Evolutionary conservation across 2,797 vertebrate species (phyloP).

Genomic region (Thalassophryne amazonica): DNA sequence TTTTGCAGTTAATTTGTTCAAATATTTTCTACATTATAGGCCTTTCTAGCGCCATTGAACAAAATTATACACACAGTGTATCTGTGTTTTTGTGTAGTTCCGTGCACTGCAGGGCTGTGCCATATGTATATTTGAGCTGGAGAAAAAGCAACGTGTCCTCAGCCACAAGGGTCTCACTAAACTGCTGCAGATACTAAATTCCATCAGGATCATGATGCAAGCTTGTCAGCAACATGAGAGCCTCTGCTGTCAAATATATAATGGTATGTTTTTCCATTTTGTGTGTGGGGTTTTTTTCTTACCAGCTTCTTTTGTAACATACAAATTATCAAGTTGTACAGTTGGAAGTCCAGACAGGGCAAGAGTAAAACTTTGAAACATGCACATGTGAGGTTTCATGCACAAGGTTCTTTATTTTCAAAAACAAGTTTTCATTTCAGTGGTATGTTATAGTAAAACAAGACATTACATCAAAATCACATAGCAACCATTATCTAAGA

Average conservation of each 20-base stretch:
- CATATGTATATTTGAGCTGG: constrained; percentile 83
- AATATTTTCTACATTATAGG: too few species aligned
- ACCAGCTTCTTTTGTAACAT: neutral
- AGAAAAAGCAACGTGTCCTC: constrained; percentile 70
- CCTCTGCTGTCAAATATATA: constrained; percentile 89
- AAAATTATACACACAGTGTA: too few species aligned
- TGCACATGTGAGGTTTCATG: too few species aligned
- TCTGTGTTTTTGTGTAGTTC: constrained; percentile 69
- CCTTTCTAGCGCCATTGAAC: too few species aligned
- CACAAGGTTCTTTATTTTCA: neutral
- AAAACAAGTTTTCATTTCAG: neutral
- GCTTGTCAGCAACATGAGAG: constrained; percentile 84
- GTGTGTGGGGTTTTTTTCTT: neutral
- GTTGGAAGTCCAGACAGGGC: too few species aligned
- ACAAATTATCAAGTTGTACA: too few species aligned
- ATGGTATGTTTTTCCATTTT: constrained; percentile 74
- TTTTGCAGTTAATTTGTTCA: too few species aligned
- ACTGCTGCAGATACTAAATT: constrained; percentile 81
- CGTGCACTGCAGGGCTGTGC: constrained; percentile 82
- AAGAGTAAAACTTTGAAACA: too few species aligned
- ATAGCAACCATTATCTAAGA: neutral
- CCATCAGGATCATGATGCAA: constrained; percentile 85
- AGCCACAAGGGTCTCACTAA: constrained; percentile 73
- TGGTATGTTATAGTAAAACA: too few species aligned
- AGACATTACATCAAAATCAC: too few species aligned